Percentiles rank a stretch among this genome's conserved stretches.
These are phyloP conservation scores for Electrona antarctica DNA, from an alignment of 2,113 vertebrate species.

Conservation along the genomic window DNA sequence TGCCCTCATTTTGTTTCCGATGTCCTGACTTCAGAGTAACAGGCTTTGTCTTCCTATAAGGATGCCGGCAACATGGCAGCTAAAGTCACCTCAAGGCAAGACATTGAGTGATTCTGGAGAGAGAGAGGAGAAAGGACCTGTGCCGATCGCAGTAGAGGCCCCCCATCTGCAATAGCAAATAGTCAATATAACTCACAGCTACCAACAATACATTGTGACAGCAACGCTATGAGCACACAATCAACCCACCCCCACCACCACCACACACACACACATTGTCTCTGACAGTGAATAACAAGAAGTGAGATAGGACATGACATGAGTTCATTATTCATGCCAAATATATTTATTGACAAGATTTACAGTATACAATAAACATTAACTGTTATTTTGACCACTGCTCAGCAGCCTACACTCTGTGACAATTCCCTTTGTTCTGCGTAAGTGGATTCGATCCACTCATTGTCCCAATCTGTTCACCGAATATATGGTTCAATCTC, in stretches of 20 bases:
- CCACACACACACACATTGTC: no score
- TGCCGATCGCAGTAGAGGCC: constrained; percentile 28
- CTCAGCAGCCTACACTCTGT: constrained; percentile 34
- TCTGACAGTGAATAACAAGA: constrained; percentile 16
- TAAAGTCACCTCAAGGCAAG: constrained; percentile 61
- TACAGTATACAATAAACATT: constrained; percentile 66
- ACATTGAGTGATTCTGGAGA: constrained; percentile 61
- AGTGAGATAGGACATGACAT: constrained; percentile 15
- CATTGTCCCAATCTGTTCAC: neutral
- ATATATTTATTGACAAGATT: constrained; percentile 71
- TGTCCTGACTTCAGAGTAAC: constrained; percentile 51
- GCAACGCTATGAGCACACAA: constrained; percentile 26
- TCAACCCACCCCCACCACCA: neutral
- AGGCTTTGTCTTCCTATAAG: constrained; percentile 43
- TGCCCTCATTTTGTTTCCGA: constrained; percentile 54
- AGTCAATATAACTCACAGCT: constrained; percentile 41
- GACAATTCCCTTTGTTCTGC: constrained; percentile 14
- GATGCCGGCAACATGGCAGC: constrained; percentile 51
- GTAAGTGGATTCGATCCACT: neutral
- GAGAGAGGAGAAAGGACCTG: constrained; percentile 17
- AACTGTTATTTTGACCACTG: constrained; percentile 37
- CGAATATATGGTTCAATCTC: constrained; percentile 5
- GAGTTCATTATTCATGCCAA: constrained; percentile 68
- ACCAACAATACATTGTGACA: constrained; percentile 39
- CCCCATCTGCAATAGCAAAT: constrained; percentile 29